These are phyloP conservation scores for Leucoma salicis DNA, from an alignment of 2,888 invertebrate genomes.

Conservation along the genomic window DNA sequence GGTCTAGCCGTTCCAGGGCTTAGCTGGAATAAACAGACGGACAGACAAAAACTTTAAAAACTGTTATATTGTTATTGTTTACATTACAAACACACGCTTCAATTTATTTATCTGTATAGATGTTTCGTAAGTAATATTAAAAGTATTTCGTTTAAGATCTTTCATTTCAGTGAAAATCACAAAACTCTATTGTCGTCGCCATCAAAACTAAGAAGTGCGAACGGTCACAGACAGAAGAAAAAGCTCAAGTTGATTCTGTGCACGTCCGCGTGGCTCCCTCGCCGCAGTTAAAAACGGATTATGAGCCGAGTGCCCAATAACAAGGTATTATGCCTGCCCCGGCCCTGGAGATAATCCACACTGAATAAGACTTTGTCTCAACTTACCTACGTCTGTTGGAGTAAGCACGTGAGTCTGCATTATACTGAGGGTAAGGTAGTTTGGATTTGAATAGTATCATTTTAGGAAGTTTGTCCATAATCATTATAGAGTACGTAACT, in stretches of 20 bases:
- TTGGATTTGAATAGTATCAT: not conserved
- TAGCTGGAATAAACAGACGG: no score
- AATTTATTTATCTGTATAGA: no score
- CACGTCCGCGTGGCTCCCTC: conserved; percentile 62
- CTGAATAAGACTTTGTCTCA: conserved; percentile 51
- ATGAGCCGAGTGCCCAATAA: conserved; percentile 75
- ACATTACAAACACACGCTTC: no score
- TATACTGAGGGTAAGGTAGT: not conserved
- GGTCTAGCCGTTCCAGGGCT: no score
- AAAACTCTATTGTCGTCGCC: conserved; percentile 34
- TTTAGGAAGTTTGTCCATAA: no score
- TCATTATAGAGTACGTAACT: no score
- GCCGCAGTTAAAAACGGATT: conserved; percentile 79
- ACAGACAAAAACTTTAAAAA: no score
- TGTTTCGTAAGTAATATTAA: no score
- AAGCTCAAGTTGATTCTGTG: conserved; percentile 54
- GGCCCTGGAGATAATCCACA: conserved; percentile 53
- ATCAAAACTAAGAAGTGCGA: conserved; percentile 62
- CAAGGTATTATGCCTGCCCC: conserved; percentile 54
- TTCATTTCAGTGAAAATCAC: not conserved
- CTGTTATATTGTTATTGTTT: no score
- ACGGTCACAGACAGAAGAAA: conserved; percentile 62
- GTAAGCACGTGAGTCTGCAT: not conserved
- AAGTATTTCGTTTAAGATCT: no score
- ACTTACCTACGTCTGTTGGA: conserved; percentile 18